Percentiles rank a stretch among this genome's conserved stretches.
Evolutionary conservation across 2,113 vertebrate species (phyloP).

Genomic region (Cyphomyrus plagiostoma): DNA sequence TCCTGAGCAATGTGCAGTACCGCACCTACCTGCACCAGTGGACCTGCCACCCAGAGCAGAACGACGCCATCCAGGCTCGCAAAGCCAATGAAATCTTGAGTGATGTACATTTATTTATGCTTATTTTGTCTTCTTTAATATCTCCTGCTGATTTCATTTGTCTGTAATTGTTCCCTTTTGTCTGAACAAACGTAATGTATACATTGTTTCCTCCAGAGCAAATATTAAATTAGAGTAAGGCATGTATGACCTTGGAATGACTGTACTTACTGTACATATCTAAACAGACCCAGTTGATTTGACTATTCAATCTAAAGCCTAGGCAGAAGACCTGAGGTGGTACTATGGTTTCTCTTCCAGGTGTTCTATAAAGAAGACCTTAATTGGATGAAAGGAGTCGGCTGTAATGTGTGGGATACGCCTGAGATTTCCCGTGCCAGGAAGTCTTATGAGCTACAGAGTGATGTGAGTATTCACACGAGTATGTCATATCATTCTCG

Average conservation of each 20-base stretch:
- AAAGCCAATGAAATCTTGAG: conserved; percentile 90
- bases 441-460: conserved; percentile 86
- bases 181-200: background rate
- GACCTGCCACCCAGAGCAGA: conserved; percentile 84
- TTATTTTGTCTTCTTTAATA: background rate
- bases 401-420: conserved; percentile 94
- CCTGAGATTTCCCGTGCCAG: conserved; percentile 91
- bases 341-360: conserved; percentile 46
- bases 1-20: conserved; percentile 88
- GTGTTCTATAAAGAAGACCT: conserved; percentile 89
- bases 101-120: conserved; percentile 64
- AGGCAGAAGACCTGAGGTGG: background rate
- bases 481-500: background rate
- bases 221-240: background rate
- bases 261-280: background rate
- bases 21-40: conserved; percentile 86
- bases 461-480: conserved; percentile 69
- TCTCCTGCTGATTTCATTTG: background rate
- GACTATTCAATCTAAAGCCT: background rate
- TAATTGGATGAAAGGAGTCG: conserved; percentile 90
- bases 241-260: background rate
- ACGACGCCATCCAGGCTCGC: conserved; percentile 68
- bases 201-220: background rate
- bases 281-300: background rate
- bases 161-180: background rate